Evolutionary conservation across 2,797 vertebrate genomes (phyloP).

Genomic region (Myotis daubentonii): DNA sequence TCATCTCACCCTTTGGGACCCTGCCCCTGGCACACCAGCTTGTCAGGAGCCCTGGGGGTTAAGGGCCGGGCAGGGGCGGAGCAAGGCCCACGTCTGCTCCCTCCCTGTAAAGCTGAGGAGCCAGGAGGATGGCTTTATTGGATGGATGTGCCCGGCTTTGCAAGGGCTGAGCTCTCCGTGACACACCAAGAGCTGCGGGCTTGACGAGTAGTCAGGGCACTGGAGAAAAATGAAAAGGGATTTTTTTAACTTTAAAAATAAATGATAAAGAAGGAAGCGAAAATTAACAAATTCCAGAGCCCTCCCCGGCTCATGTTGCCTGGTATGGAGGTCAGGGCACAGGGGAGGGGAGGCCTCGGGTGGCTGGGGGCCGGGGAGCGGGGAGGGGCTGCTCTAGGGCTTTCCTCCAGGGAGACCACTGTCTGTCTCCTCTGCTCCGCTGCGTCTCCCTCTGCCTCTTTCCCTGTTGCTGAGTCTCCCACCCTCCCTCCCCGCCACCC

Average conservation of each 20-base stretch:
- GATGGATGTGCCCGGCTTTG: conserved; percentile 59
- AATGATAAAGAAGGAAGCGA: conserved; percentile 53
- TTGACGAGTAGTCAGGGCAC: conserved; percentile 59
- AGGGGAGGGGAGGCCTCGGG: neutral
- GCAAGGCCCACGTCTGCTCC: neutral
- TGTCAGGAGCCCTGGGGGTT: neutral
- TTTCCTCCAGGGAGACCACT: neutral
- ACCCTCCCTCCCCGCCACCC: neutral
- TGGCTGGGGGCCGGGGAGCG: no score
- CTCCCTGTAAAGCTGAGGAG: neutral
- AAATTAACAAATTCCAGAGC: conserved; percentile 21
- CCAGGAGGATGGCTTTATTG: conserved; percentile 65
- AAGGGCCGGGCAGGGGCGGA: neutral
- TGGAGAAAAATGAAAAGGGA: conserved; percentile 64
- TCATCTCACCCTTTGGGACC: neutral
- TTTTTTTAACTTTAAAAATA: conserved; percentile 70
- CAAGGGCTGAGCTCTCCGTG: neutral
- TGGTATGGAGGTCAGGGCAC: neutral
- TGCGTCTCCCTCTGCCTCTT: neutral
- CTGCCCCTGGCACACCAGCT: neutral
- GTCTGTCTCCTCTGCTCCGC: neutral
- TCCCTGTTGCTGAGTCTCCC: neutral
- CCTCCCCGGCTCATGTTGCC: neutral
- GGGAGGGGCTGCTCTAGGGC: neutral
- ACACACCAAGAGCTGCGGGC: neutral